phyloP scores from a whole-genome alignment of 2,113 vertebrate genomes.

The Petroica traversi region DNA sequence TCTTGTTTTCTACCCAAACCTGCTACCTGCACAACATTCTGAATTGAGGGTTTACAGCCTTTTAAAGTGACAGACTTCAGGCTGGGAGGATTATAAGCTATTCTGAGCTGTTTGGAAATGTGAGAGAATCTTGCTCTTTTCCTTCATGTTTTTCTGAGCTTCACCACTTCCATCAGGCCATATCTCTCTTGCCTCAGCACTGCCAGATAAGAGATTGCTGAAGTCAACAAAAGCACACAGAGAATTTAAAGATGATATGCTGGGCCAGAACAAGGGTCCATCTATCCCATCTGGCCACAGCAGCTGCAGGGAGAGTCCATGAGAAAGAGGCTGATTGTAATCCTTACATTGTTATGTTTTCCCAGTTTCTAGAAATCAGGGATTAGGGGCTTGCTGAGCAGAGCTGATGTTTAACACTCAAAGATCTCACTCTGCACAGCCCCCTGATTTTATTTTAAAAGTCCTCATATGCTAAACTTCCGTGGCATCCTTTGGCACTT shows the following conservation, averaged over 20 bases:
- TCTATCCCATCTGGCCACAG: neutral
- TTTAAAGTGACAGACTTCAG: neutral
- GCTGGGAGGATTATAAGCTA: neutral
- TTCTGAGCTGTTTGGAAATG: neutral
- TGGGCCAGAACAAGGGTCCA: neutral
- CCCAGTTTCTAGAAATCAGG: neutral
- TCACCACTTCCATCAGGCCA: neutral
- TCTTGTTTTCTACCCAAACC: neutral
- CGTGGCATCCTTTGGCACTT: neutral
- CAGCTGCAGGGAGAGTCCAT: neutral
- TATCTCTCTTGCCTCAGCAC: neutral
- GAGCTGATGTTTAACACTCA: neutral
- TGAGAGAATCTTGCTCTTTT: neutral
- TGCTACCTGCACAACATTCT: neutral
- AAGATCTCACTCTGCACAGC: neutral
- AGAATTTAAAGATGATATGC: neutral
- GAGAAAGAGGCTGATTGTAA: neutral
- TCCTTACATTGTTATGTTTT: neutral
- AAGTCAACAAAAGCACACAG: neutral
- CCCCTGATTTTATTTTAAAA: neutral
- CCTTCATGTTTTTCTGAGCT: neutral
- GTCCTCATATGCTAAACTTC: neutral
- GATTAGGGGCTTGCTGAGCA: neutral
- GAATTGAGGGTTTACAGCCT: neutral
- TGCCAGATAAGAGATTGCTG: neutral